Evolutionary conservation across 2,113 vertebrate species (phyloP), one percentile per base, ranked within the genome.

Genomic region (Oncorhynchus kisutch): DNA sequence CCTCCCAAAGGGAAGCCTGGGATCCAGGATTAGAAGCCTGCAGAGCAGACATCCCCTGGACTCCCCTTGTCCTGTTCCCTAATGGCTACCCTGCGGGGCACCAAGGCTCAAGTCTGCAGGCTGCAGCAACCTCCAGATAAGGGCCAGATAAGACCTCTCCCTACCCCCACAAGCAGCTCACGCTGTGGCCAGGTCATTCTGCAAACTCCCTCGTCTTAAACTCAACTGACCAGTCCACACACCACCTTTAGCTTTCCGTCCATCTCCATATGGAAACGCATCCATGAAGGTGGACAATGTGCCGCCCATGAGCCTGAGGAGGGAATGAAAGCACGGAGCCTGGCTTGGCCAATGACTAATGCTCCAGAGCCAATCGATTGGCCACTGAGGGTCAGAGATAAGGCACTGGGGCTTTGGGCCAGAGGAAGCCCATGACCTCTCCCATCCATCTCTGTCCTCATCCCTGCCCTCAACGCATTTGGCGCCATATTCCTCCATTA

Each of bases 341-440:
- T 27, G 76, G 34, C 68, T 34, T 22, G 70, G 69, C 34, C 83
- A 82, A 83, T 94, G 95, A 96, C 92, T 94, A 95, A 96, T 95
- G 94, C 92, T 89, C 95, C 95, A 95, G 86, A 95, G 93, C 95
- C 92, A 97, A 97, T 96, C 94, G 89, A 97, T 96, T 96, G 95
- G 92, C 91, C 87, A 75, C 93, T 92, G 91, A 86, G 72, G 89
- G 92, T 91, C 88, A 93, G 90, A 95, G 95, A 94, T 95, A 96
- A 95, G 94, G 90, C 88, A 78, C 85, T 87, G 83, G 86, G 91
- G 89, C 92, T 92, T 91, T 45, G 94, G 92, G 90, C 87, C 71
- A 72, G 92, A 88, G 88, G 91, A 92, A 93, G 76, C 93, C 88
- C 82, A 87, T 94, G 96, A 96, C 96, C 95, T 88, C 93, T 88